Base-by-base conservation (phyloP, 64 coral and sea anemone species). In the Stichodactyla mertensii region DNA sequence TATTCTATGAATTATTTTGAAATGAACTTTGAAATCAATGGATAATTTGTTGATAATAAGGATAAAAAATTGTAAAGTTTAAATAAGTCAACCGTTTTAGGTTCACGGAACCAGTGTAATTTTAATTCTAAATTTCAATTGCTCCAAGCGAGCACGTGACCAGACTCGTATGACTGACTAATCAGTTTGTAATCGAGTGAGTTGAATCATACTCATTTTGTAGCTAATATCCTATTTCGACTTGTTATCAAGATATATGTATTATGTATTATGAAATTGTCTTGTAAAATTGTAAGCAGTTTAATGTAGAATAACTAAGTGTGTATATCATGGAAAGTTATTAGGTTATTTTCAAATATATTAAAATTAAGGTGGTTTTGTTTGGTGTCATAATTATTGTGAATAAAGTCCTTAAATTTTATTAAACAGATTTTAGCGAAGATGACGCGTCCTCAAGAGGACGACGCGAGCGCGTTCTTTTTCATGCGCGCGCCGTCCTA, bases 201-300 rank as follows among this genome's bases (percentile, higher is more conserved):
- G 78, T 81, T 81, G 19, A 53, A 53, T 81, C 53, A 20, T 81
- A 81, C 69, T 74, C 69, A 31, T 81, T 81, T 81, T 81, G 78
- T 81, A 81, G 78, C 78, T 81, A 53, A n/a, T 53, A 53, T 81
- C 26, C 78, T 81, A 55, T 74, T 23, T 6, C 18, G 18, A 23
- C 23, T 74, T n/a, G n/a, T 74, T 74, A 74, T 74, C 36, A 74
- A 74, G 69, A 74, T 74, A 74, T 74, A 74, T 74, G n/a, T 74
- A 74, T 74, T 74, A 74, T 85, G 83, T 64, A 85, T 85, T 62
- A 56, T 57, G 27, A 85, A 55, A 58, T 59, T 54, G 60, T 55
- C 22, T 85, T 85, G 83, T 85, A 85, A 85, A 85, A 85, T 85
- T 85, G 83, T 85, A 64, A 55, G 83, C 83, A 85, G 55, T 61